These are phyloP conservation scores for Euwallacea similis DNA, from an alignment of 1,140 invertebrate genomes.

Conservation along the genomic window DNA sequence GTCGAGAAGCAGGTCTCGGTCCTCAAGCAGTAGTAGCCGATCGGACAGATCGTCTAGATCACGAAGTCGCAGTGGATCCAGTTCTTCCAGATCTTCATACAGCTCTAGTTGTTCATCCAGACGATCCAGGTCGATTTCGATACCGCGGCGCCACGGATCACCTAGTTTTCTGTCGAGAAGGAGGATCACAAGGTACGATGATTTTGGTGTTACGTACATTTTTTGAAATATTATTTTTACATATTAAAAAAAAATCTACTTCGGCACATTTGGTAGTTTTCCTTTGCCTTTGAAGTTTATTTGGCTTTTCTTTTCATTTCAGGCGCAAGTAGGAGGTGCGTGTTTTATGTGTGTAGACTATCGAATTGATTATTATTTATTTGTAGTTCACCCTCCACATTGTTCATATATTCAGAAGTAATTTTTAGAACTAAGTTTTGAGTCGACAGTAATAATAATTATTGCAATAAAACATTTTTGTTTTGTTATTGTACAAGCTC, in stretches of 20 bases:
- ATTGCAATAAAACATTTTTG: background rate
- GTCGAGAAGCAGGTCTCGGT: constrained; percentile 53
- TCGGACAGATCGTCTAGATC: constrained; percentile 57
- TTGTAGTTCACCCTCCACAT: background rate
- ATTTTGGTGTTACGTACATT: constrained; percentile 40
- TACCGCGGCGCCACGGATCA: constrained; percentile 83
- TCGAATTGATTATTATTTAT: constrained; percentile 13
- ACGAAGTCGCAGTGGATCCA: constrained; percentile 56
- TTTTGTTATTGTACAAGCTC: constrained; percentile 7
- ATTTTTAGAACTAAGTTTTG: constrained; percentile 6
- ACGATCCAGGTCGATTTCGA: constrained; percentile 79
- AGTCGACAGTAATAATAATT: constrained; percentile 1
- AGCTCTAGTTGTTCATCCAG: constrained; percentile 56
- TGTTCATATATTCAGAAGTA: background rate
- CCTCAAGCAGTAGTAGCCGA: constrained; percentile 51
- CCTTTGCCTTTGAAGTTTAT: constrained; percentile 46
- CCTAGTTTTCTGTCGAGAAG: constrained; percentile 88
- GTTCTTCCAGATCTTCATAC: constrained; percentile 56
- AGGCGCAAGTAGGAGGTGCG: constrained; percentile 47
- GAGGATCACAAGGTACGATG: constrained; percentile 83
- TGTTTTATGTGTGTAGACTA: background rate
- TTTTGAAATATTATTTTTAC: constrained; percentile 51
- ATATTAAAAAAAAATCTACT: background rate
- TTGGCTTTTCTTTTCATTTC: constrained; percentile 55
- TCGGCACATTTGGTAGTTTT: background rate